phyloP scores from a whole-genome alignment of 1,140 invertebrate genomes.

The Octopus sinensis region DNA sequence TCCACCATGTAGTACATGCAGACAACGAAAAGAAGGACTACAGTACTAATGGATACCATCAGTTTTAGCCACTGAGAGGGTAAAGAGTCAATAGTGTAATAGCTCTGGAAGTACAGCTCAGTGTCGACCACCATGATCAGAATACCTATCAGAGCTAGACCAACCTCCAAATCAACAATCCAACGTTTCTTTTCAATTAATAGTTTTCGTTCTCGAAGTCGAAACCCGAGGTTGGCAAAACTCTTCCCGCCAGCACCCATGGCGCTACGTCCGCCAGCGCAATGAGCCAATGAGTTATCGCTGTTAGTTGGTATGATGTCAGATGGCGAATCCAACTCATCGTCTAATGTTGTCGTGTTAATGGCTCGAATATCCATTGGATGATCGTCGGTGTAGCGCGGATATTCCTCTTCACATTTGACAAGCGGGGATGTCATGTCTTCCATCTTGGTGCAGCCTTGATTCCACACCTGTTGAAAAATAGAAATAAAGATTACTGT shows the following conservation, averaged over 20 bases:
- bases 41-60: constrained; percentile 37
- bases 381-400: constrained; percentile 1
- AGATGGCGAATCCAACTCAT: not conserved
- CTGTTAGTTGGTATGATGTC: not conserved
- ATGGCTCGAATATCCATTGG: constrained; percentile 5
- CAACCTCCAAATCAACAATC: constrained; percentile 41
- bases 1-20: constrained; percentile 42
- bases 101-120: constrained; percentile 34
- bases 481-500: not conserved
- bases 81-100: constrained; percentile 20
- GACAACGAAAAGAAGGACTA: constrained; percentile 35
- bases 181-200: constrained; percentile 36
- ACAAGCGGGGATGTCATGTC: constrained; percentile 12
- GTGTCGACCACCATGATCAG: constrained; percentile 40
- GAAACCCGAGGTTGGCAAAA: constrained; percentile 34
- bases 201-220: constrained; percentile 41
- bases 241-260: not conserved
- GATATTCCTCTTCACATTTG: not conserved
- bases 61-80: constrained; percentile 35
- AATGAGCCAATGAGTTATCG: not conserved
- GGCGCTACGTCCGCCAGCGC: not conserved
- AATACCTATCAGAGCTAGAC: constrained; percentile 39
- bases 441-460: constrained; percentile 4
- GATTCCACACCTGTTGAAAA: not conserved
- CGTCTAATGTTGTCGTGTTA: not conserved